Evolutionary conservation across 2,888 invertebrate genomes (phyloP), one percentile per base, ranked within the genome.

Genomic region (Branchipolynoe longqiensis): DNA sequence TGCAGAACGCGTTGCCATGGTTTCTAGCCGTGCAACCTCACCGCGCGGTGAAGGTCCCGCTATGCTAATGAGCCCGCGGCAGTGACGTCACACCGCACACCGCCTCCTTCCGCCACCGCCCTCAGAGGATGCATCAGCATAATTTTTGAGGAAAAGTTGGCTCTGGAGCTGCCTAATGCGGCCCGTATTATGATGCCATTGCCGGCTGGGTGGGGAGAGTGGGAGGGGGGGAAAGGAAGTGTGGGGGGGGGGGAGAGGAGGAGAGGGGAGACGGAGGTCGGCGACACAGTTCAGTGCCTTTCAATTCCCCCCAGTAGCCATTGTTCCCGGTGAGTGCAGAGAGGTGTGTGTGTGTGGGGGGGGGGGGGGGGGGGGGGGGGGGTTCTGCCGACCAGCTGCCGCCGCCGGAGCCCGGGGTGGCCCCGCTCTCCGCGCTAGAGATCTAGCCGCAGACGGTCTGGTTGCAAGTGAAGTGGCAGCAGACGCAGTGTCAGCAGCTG

Each of bases 81-180:
- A 48, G 78, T 48, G 78, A 78, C 78, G 48, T 78, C 78, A 78
- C 78, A 14, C 69, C 8, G 33, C 38, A 3, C 62, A 48, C 58
- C 38, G 36, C 69, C 69, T 69, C 36, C 69, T 25, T 62, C 62
- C 62, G 28, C 62, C 62, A 31, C 62, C 25, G 62, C 73, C 22
- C 22, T 36, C 73, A n/a, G n/a, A n/a, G n/a, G 41, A 41, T 48
- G 48, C 78, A 78, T 78, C 78, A 48, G 41, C 78, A 78, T 78
- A 78, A 78, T 78, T 78, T 48, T 78, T 78, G 78, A 78, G 78
- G 78, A 78, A 78, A 78, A 78, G 78, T 48, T 41, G 25, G 78
- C 78, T 78, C 78, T 25, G 31, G 54, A 2, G 41, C 78, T 78
- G 78, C 78, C 78, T 78, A 41, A 78, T 78, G 78, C 78, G 38